phyloP scores from a whole-genome alignment of 2,888 invertebrate genomes.

The Leptopterna dolabrata region DNA sequence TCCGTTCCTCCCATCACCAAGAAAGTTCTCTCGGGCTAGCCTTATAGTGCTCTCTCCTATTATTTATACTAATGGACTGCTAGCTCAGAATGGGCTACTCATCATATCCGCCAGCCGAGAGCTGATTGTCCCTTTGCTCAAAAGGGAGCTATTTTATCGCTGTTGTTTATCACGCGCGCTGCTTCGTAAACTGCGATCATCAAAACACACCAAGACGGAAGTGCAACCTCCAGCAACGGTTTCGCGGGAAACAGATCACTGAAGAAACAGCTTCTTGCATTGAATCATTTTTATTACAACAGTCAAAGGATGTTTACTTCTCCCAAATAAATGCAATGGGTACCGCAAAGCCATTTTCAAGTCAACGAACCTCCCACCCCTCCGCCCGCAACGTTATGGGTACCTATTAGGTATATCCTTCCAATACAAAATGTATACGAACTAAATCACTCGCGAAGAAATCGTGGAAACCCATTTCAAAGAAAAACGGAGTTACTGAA shows the following conservation, averaged over 20 bases:
- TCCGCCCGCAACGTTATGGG: too few species aligned
- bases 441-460: too few species aligned
- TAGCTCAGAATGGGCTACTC: slow-evolving; percentile 32
- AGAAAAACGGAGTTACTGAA: too few species aligned
- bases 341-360: neutral
- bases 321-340: neutral
- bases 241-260: neutral
- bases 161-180: slow-evolving; percentile 8
- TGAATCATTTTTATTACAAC: neutral
- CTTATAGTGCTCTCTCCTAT: slow-evolving; percentile 33
- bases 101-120: slow-evolving; percentile 39
- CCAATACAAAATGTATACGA: too few species aligned
- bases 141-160: slow-evolving; percentile 25
- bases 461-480: too few species aligned
- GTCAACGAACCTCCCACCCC: too few species aligned
- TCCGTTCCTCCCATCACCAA: neutral
- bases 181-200: neutral
- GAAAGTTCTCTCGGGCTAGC: slow-evolving; percentile 14
- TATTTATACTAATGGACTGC: slow-evolving; percentile 51
- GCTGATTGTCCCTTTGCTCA: slow-evolving; percentile 22
- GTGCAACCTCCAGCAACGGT: neutral
- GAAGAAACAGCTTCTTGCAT: neutral
- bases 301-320: neutral
- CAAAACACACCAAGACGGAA: neutral
- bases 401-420: too few species aligned